Percentiles rank a stretch among this genome's conserved stretches.
Conservation (phyloP, 2,888 invertebrate species). For the Drosophila heteroneura region DNA sequence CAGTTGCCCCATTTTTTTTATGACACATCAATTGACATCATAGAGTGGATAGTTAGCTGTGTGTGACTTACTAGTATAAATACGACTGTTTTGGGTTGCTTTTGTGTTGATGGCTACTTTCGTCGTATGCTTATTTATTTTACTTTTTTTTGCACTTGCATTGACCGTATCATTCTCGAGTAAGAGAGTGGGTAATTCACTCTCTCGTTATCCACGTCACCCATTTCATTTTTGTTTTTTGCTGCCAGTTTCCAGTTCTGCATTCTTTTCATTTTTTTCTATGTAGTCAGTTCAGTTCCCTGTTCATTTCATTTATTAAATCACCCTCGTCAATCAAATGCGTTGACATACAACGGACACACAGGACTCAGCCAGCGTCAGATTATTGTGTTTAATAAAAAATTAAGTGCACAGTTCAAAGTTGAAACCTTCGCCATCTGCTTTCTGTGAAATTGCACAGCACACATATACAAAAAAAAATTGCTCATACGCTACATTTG, state of each 20-base stretch:
- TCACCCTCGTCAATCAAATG: conserved; percentile 80
- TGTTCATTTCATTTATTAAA: conserved; percentile 68
- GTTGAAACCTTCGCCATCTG: conserved; percentile 66
- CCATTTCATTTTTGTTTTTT: conserved; percentile 29
- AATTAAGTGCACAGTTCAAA: conserved; percentile 73
- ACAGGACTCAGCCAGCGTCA: conserved; percentile 25
- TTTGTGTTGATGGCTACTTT: conserved; percentile 10
- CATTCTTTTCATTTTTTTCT: not conserved
- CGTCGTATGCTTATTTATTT: conserved; percentile 3
- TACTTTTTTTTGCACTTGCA: conserved; percentile 26
- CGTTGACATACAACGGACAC: conserved; percentile 69
- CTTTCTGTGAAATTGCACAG: conserved; percentile 54
- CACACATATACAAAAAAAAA: conserved; percentile 20
- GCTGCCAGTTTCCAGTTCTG: not conserved
- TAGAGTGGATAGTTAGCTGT: not conserved
- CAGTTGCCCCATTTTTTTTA: not conserved
- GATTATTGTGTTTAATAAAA: conserved; percentile 76
- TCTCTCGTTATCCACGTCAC: conserved; percentile 9
- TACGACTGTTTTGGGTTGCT: not conserved
- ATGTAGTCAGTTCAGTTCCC: conserved; percentile 2
- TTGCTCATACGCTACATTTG: conserved; percentile 62
- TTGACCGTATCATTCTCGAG: conserved; percentile 13
- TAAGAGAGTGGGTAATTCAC: conserved; percentile 16
- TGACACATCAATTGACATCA: not conserved
- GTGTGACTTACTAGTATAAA: not conserved